Percentiles rank a stretch among this genome's conserved stretches.
Evolutionary conservation across 2,797 vertebrate genomes (phyloP).

Genomic region (Sorex maritimensis): DNA sequence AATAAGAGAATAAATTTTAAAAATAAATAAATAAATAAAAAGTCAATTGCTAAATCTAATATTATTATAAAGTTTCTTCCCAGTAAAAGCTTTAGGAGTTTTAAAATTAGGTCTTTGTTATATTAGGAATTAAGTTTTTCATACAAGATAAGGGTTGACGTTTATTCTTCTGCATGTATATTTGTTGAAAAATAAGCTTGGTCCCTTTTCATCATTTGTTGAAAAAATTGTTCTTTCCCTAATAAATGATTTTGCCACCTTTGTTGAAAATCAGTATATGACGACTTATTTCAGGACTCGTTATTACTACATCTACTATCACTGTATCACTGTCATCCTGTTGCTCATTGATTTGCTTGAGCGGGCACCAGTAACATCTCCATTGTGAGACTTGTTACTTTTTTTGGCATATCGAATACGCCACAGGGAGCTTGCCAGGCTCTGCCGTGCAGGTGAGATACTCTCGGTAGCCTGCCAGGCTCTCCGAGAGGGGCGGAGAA

Average conservation of each 20-base stretch:
- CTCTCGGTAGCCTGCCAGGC: no score
- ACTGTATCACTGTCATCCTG: background rate
- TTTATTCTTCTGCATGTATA: background rate
- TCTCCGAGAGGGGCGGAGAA: no score
- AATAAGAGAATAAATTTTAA: no score
- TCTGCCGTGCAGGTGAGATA: no score
- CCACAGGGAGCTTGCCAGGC: no score
- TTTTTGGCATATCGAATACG: no score
- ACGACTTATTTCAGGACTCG: background rate
- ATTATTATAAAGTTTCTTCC: no score
- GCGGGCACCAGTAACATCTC: no score
- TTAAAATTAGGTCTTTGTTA: conserved; percentile 2
- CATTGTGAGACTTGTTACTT: no score
- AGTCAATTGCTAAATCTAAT: background rate
- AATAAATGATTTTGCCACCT: background rate
- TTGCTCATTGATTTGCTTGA: background rate
- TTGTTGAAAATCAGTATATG: background rate
- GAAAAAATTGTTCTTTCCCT: background rate
- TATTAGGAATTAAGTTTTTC: conserved; percentile 10
- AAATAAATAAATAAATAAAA: no score
- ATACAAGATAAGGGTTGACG: background rate
- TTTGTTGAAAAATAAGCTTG: background rate
- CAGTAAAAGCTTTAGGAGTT: background rate
- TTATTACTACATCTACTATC: no score
- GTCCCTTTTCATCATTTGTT: background rate